Evolutionary conservation across 2,888 invertebrate species (phyloP).

Genomic region (Sesia apiformis): DNA sequence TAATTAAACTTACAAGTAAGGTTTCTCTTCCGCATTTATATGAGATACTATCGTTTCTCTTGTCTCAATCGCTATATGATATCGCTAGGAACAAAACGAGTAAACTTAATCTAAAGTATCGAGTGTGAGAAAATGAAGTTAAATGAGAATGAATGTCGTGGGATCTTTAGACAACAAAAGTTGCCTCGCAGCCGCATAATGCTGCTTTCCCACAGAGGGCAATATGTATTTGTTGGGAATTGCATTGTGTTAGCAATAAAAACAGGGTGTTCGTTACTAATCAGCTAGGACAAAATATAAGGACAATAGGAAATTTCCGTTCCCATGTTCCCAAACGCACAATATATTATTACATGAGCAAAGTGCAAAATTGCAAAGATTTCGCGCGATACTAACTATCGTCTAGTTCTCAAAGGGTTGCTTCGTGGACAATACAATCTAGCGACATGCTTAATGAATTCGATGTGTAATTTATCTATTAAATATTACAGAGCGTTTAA

Average conservation of each 20-base stretch:
- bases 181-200: conserved; percentile 31
- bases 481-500: too few species aligned
- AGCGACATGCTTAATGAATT: too few species aligned
- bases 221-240: conserved; percentile 47
- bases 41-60: conserved; percentile 2
- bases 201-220: conserved; percentile 24
- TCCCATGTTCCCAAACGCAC: conserved; percentile 42
- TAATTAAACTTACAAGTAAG: neutral
- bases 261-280: conserved; percentile 52
- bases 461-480: too few species aligned
- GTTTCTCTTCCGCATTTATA: conserved; percentile 1
- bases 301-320: conserved; percentile 50
- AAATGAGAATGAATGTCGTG: conserved; percentile 40
- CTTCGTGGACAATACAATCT: too few species aligned
- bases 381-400: conserved; percentile 28
- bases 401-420: too few species aligned
- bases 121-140: conserved; percentile 51
- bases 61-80: conserved; percentile 1
- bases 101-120: conserved; percentile 44
- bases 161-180: conserved; percentile 50
- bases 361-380: conserved; percentile 20
- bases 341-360: conserved; percentile 25
- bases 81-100: conserved; percentile 27
- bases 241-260: conserved; percentile 54
- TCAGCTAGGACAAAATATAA: conserved; percentile 52